Evolutionary conservation across 1,140 invertebrate species (phyloP), one percentile per base, ranked within the genome.

Genomic region (Calliopsis andreniformis): DNA sequence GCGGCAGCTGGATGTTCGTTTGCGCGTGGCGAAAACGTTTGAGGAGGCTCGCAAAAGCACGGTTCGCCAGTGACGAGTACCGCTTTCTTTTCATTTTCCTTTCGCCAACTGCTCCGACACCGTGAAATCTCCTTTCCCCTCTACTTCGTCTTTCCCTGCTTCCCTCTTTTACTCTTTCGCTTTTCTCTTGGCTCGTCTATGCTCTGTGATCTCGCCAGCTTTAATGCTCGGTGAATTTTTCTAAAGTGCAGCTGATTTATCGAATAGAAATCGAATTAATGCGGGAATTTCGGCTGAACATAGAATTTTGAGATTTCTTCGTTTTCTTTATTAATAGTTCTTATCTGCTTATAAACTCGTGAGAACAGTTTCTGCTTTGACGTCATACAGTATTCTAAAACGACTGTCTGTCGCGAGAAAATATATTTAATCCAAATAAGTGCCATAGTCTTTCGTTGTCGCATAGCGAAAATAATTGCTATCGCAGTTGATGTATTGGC

Each of bases 201-300:
- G 35, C 64, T 42, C 80, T 51, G 49, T 51, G 58, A 62, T 32
- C 75, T 39, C 42, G 25, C 4, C 47, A 10, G 56, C 64, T 73
- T 82, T 83, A 83, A 82, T 63, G 75, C 55, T 72, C 64, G 62
- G 79, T 78, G 68, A 83, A 83, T 83, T 82, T 83, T 69, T 80
- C 76, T 63, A 78, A 42, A 63, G 16, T 55, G 45, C 73, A 69
- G 51, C 59, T 75, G 64, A 51, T 68, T 72, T 30, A 39, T 28
- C 77, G 39, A 51, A n/a, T 10, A 39, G 35, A 39, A 39, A 39
- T 10, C 10, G 35, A n/a, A n/a, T n/a, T n/a, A n/a, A n/a, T n/a
- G n/a, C n/a, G n/a, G n/a, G n/a, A n/a, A n/a, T n/a, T n/a, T n/a
- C n/a, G n/a, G n/a, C n/a, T n/a, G n/a, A n/a, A n/a, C n/a, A n/a